Base-by-base conservation (phyloP, 2,888 invertebrate species). In the Morpho achilles region DNA sequence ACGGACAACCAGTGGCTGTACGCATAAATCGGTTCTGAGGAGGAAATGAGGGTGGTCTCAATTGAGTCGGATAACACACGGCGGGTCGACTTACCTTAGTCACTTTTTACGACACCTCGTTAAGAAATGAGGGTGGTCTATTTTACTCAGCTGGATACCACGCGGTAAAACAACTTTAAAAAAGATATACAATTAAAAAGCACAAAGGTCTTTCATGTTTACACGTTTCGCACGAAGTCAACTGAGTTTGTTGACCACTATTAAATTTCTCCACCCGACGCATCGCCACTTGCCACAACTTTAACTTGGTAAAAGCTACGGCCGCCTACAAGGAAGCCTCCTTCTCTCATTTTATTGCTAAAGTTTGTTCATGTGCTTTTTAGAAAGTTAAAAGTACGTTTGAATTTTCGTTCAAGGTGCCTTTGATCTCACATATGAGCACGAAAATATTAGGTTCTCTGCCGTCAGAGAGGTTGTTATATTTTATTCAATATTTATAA, bases 291-390 rank as follows among this genome's bases (percentile, higher is more conserved):
- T 86, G 82, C 80, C 81, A 73, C 78, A 82, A 85, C 80, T 85
- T 83, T 79, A 81, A 82, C 84, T 83, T 72, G 69, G 79, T 80
- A 79, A 84, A 81, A 82, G 83, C 81, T 79, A 79, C 76, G 77
- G 76, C 75, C 75, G 76, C 73, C 75, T 76, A 82, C 75, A 75
- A 76, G 74, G 75, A 76, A 82, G 79, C 76, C 76, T 76, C 80
- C 80, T 81, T 82, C 83, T 79, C 76, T 73, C 77, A 69, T 84
- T 86, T 87, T 87, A 88, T 88, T 87, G 82, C 79, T 67, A 80
- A 88, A 87, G 80, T 87, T 87, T 76, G 75, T 77, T 76, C 81
- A 84, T 84, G 84, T 83, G 84, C 84, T 84, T 77, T 76, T 78
- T 74, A 74, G 72, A 75, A 78, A 81, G 70, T 78, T 77, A 68